Evolutionary conservation across 2,888 invertebrate species (phyloP).

Genomic region (Trachelus tabidus): DNA sequence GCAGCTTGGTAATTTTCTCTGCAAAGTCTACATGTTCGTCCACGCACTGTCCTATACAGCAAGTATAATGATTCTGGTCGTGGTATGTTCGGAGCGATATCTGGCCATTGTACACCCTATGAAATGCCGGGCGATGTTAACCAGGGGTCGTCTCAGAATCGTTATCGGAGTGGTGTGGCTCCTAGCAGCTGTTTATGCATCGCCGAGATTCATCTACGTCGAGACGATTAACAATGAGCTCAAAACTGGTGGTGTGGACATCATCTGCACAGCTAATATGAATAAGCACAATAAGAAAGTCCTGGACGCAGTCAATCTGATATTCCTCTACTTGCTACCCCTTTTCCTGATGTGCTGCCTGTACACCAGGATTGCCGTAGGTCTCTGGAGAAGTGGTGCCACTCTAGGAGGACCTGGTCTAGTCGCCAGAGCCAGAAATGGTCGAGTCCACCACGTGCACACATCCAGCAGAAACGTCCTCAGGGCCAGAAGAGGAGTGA

Average conservation of each 20-base stretch:
- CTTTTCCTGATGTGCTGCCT: slow-evolving; percentile 75
- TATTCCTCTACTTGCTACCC: slow-evolving; percentile 84
- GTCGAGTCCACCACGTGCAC: slow-evolving; percentile 70
- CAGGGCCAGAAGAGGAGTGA: slow-evolving; percentile 84
- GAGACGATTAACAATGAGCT: slow-evolving; percentile 77
- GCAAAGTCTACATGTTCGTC: slow-evolving; percentile 92
- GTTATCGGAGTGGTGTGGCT: slow-evolving; percentile 86
- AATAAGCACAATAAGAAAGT: slow-evolving; percentile 82
- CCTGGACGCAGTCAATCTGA: slow-evolving; percentile 85
- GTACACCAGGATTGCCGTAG: slow-evolving; percentile 86
- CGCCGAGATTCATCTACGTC: slow-evolving; percentile 86
- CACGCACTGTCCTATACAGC: slow-evolving; percentile 91
- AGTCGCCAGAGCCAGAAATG: slow-evolving; percentile 38
- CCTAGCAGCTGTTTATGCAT: slow-evolving; percentile 83
- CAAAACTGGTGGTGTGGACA: slow-evolving; percentile 72
- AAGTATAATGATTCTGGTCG: slow-evolving; percentile 88
- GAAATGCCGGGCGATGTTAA: slow-evolving; percentile 85
- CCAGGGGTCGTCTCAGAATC: slow-evolving; percentile 79
- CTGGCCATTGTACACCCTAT: slow-evolving; percentile 89
- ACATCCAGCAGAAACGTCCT: slow-evolving; percentile 81
- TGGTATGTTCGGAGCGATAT: slow-evolving; percentile 88
- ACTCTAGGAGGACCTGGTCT: slow-evolving; percentile 43
- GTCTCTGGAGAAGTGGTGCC: slow-evolving; percentile 78
- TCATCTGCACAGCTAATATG: slow-evolving; percentile 80
- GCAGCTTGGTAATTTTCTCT: slow-evolving; percentile 86